Percentiles rank a stretch among this genome's conserved stretches.
These are phyloP conservation scores for Argynnis bischoffii DNA, from an alignment of 2,888 invertebrate genomes.

Conservation along the genomic window DNA sequence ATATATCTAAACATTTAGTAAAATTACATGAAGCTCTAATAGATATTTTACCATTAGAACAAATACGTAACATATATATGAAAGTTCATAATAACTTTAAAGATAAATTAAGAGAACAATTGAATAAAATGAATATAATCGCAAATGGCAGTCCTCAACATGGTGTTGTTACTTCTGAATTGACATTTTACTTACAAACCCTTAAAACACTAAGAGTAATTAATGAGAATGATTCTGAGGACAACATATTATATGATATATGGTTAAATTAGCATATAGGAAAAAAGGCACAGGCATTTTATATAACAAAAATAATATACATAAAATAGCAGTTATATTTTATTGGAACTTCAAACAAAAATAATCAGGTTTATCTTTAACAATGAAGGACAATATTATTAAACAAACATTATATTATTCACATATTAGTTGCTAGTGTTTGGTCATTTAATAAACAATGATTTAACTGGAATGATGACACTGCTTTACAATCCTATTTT, in stretches of 20 bases:
- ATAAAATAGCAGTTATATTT: too few relatives aligned
- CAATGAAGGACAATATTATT: too few relatives aligned
- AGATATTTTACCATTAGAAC: conserved; percentile 90
- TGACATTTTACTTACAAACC: conserved; percentile 95
- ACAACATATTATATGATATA: conserved; percentile 91
- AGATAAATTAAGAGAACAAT: conserved; percentile 91
- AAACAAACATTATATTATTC: too few relatives aligned
- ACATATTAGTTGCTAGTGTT: too few relatives aligned
- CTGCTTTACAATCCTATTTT: background rate
- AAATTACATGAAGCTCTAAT: conserved; percentile 96
- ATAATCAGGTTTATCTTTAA: too few relatives aligned
- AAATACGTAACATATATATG: conserved; percentile 89
- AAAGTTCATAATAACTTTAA: conserved; percentile 93
- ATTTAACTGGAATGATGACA: too few relatives aligned
- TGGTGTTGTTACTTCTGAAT: conserved; percentile 95
- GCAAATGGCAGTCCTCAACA: conserved; percentile 99
- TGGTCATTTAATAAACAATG: too few relatives aligned
- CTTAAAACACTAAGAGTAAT: conserved; percentile 90
- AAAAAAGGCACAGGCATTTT: background rate
- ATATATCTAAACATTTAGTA: conserved; percentile 93
- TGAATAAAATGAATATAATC: conserved; percentile 92
- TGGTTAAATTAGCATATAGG: conserved; percentile 84
- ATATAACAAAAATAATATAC: too few relatives aligned
- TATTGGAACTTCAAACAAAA: too few relatives aligned
- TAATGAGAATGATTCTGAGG: conserved; percentile 87